Conservation (phyloP, 2,797 vertebrate genomes). For the Muraenolepis orangiensis region DNA sequence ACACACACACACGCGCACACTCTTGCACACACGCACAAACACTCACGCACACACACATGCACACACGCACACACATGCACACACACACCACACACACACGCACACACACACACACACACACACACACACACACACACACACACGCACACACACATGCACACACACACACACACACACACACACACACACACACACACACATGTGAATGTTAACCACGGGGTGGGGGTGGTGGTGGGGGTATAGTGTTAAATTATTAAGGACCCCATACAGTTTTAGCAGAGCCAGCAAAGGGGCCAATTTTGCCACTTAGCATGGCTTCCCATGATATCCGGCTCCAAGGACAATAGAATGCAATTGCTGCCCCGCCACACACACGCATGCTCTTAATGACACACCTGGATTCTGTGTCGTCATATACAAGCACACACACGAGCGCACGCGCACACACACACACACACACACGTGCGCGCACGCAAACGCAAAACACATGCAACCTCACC, state of each 20-base stretch:
- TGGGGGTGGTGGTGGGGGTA: conserved; percentile 39
- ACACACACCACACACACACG: conserved; percentile 3
- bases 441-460: too few relatives aligned
- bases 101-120: conserved; percentile 3
- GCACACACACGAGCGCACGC: too few relatives aligned
- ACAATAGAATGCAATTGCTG: too few relatives aligned
- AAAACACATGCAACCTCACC: too few relatives aligned
- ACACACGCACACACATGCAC: conserved; percentile 2
- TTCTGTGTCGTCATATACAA: too few relatives aligned
- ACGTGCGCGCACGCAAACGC: too few relatives aligned
- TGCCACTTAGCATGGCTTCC: too few relatives aligned
- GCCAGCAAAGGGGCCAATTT: not conserved
- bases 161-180: conserved; percentile 10
- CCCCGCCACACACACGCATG: too few relatives aligned
- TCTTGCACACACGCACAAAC: conserved; percentile 10
- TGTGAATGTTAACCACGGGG: too few relatives aligned
- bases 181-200: conserved; percentile 18
- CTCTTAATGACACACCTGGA: too few relatives aligned
- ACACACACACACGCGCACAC: conserved; percentile 1
- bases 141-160: conserved; percentile 6
- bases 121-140: conserved; percentile 1
- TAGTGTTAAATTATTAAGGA: conserved; percentile 43
- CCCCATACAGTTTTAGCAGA: conserved; percentile 33
- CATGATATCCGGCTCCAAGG: too few relatives aligned
- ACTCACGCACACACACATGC: not conserved